Percentiles rank a stretch among this genome's conserved stretches.
phyloP scores from a whole-genome alignment of 2,113 vertebrate genomes.

The Tachysurus vachellii region DNA sequence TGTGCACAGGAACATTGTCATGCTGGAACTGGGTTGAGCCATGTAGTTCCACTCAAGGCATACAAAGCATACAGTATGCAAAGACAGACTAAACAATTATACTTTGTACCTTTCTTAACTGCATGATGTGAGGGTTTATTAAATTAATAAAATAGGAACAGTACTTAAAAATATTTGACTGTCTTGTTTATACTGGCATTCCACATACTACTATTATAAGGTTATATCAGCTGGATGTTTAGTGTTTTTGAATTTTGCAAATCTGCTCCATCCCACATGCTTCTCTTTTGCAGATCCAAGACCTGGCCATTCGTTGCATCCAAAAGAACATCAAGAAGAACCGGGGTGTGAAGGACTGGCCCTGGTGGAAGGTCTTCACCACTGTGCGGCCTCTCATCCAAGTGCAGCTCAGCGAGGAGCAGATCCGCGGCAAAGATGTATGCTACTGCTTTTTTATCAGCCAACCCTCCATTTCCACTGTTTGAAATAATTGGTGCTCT shows the following conservation, averaged over 20 bases:
- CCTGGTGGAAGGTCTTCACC: conserved; percentile 96
- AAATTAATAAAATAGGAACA: not conserved
- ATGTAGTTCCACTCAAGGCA: too few species aligned
- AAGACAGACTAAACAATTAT: not conserved
- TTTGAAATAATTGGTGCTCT: not conserved
- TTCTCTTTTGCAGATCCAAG: conserved; percentile 81
- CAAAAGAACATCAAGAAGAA: conserved; percentile 99
- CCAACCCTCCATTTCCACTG: not conserved
- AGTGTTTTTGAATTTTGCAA: not conserved
- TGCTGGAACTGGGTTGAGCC: too few species aligned
- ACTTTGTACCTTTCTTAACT: not conserved
- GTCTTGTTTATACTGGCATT: not conserved
- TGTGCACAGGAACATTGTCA: too few species aligned
- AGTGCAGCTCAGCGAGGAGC: conserved; percentile 93
- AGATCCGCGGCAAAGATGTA: conserved; percentile 92
- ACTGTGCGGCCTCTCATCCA: conserved; percentile 91
- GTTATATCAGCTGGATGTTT: not conserved
- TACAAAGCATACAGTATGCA: too few species aligned
- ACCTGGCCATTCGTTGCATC: conserved; percentile 94
- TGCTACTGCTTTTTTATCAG: conserved; percentile 54
- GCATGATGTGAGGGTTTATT: not conserved
- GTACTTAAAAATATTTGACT: not conserved
- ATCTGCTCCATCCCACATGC: not conserved
- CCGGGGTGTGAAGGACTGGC: conserved; percentile 90
- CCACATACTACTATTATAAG: not conserved